Percentiles rank a stretch among this genome's conserved stretches.
Evolutionary conservation across 1,140 invertebrate species (phyloP).

Genomic region (Battus philenor): DNA sequence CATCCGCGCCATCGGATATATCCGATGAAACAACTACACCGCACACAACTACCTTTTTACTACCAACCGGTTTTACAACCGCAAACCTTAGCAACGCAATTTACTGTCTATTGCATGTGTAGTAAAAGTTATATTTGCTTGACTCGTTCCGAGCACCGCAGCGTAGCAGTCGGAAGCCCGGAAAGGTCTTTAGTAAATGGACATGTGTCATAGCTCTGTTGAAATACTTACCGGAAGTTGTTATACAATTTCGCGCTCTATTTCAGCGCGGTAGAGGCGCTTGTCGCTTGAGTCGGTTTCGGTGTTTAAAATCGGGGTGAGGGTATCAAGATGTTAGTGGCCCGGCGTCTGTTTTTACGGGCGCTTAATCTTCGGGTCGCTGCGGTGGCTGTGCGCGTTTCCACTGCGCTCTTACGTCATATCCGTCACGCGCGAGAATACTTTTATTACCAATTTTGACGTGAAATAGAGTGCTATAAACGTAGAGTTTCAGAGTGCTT

Average conservation of each 20-base stretch:
- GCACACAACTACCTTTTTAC: constrained; percentile 2
- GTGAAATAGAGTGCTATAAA: constrained; percentile 2
- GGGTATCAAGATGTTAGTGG: constrained; percentile 61
- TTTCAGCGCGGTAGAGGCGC: constrained; percentile 3
- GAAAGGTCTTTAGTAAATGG: constrained; percentile 45
- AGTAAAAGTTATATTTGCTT: constrained; percentile 6
- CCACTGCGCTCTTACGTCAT: constrained; percentile 27
- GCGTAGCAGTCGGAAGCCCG: constrained; percentile 26
- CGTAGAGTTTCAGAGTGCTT: not conserved
- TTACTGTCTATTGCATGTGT: not conserved
- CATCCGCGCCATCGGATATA: constrained; percentile 10
- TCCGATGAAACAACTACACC: constrained; percentile 10
- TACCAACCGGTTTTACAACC: constrained; percentile 2
- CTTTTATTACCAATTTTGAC: constrained; percentile 1
- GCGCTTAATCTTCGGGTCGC: constrained; percentile 58
- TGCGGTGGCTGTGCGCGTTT: constrained; percentile 24
- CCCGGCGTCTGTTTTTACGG: constrained; percentile 59
- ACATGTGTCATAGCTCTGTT: constrained; percentile 49
- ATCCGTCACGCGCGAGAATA: not conserved
- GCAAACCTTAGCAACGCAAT: not conserved
- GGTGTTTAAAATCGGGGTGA: constrained; percentile 27
- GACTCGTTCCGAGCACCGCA: not conserved
- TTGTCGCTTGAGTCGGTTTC: constrained; percentile 4
- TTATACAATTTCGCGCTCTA: constrained; percentile 14
- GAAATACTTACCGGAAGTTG: constrained; percentile 27